Conservation (phyloP, 2,888 invertebrate species). For the Bellardia bayeri region DNA sequence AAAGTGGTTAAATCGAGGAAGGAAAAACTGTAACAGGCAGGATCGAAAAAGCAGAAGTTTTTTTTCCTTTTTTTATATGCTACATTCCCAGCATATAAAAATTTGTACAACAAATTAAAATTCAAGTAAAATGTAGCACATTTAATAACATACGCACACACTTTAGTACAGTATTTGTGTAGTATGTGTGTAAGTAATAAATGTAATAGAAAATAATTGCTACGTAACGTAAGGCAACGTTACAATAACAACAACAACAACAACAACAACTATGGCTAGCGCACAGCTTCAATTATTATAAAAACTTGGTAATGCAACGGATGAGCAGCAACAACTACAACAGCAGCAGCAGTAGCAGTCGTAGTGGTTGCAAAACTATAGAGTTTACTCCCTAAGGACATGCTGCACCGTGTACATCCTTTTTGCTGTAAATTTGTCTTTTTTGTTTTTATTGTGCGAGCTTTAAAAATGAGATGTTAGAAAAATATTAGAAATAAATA, state of each 20-base stretch:
- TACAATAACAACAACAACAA: conserved; percentile 45
- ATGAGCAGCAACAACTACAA: conserved; percentile 45
- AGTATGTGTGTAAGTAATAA: conserved; percentile 35
- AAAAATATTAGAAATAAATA: conserved; percentile 45
- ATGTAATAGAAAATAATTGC: conserved; percentile 64
- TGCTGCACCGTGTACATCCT: conserved; percentile 60
- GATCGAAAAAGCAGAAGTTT: background rate
- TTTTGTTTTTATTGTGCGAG: conserved; percentile 45
- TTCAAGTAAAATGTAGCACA: conserved; percentile 62
- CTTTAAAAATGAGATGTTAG: conserved; percentile 62
- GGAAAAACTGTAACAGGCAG: conserved; percentile 26
- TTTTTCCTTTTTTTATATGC: background rate
- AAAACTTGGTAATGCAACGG: conserved; percentile 56
- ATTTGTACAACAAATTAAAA: conserved; percentile 71
- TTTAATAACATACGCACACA: conserved; percentile 25
- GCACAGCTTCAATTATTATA: conserved; percentile 45
- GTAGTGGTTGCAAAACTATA: conserved; percentile 38
- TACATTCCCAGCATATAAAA: conserved; percentile 57
- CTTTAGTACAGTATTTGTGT: background rate
- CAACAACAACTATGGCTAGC: conserved; percentile 9
- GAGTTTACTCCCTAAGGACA: conserved; percentile 68
- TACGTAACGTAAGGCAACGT: conserved; percentile 60
- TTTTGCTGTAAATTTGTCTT: conserved; percentile 36
- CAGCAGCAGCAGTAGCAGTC: background rate
- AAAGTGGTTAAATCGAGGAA: conserved; percentile 11